These are phyloP conservation scores for Pyrrhosoma nymphula DNA, from an alignment of 2,888 invertebrate genomes.

Conservation along the genomic window DNA sequence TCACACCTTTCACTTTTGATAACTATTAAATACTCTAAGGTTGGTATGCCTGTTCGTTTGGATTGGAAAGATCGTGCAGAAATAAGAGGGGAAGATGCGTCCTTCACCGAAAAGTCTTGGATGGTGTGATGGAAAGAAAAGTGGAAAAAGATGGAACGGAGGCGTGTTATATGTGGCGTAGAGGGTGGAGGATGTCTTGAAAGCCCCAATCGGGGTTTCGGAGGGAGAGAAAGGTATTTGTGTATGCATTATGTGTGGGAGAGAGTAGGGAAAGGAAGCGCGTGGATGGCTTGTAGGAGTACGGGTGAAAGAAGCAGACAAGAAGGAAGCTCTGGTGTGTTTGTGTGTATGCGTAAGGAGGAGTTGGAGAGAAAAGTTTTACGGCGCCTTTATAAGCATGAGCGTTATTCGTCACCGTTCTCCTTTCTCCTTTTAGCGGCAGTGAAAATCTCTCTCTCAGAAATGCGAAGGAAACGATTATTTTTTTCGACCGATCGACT, in stretches of 20 bases:
- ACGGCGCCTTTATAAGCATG: slow-evolving; percentile 23
- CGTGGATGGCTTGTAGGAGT: neutral
- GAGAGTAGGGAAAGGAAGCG: neutral
- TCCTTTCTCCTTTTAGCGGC: neutral
- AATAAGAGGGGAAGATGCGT: too few species aligned
- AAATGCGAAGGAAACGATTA: neutral
- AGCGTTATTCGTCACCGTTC: slow-evolving; percentile 4
- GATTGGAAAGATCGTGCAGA: too few species aligned
- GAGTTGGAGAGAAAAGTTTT: neutral
- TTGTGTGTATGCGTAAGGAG: neutral
- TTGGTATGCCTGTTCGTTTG: too few species aligned
- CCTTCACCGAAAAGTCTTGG: too few species aligned
- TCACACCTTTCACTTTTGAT: too few species aligned
- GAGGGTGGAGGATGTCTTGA: neutral
- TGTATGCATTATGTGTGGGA: neutral
- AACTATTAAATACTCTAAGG: too few species aligned
- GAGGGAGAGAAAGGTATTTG: neutral
- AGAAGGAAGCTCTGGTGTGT: neutral
- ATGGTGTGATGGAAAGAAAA: neutral
- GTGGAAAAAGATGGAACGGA: too few species aligned
- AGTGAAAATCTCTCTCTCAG: neutral
- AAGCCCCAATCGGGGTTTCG: neutral
- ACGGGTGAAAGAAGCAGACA: neutral
- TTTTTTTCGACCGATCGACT: slow-evolving; percentile 24
- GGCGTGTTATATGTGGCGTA: neutral